A percentile compares a stretch with the other conserved stretches of the same genome.
Conservation (phyloP, 2,888 invertebrate species). For the Zeuzera pyrina region DNA sequence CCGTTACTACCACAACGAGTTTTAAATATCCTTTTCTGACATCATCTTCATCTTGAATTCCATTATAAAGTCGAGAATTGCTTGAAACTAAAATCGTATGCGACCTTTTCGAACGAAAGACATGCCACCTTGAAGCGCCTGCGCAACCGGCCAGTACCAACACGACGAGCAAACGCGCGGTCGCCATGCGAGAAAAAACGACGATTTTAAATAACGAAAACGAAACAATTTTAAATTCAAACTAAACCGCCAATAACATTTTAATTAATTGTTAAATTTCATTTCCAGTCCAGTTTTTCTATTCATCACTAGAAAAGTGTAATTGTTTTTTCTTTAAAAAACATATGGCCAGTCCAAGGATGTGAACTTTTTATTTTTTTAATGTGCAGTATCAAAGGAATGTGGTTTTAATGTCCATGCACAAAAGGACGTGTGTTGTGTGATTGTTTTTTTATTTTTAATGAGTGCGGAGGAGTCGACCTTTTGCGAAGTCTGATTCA, state of each 20-base stretch:
- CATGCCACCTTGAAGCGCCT: slow-evolving; percentile 18
- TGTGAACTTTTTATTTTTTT: slow-evolving; percentile 40
- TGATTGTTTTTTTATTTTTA: slow-evolving; percentile 37
- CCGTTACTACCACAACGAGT: slow-evolving; percentile 40
- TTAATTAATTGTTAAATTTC: not conserved
- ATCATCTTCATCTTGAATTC: slow-evolving; percentile 28
- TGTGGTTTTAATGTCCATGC: slow-evolving; percentile 50
- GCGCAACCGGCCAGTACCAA: slow-evolving; percentile 23
- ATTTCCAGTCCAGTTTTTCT: not conserved
- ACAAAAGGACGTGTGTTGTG: slow-evolving; percentile 50
- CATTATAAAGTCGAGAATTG: slow-evolving; percentile 22
- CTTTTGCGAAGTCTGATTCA: no score
- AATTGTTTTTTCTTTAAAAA: no score
- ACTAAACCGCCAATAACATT: slow-evolving; percentile 7
- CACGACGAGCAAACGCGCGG: slow-evolving; percentile 53
- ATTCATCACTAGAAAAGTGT: no score
- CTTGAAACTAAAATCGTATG: slow-evolving; percentile 20
- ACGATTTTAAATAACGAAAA: slow-evolving; percentile 45
- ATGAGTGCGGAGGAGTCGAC: slow-evolving; percentile 36
- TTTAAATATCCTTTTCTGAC: slow-evolving; percentile 43
- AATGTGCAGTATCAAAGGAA: slow-evolving; percentile 37
- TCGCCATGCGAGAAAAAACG: slow-evolving; percentile 61
- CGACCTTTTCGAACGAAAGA: slow-evolving; percentile 32
- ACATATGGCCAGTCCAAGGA: no score
- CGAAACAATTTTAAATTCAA: slow-evolving; percentile 35